Conservation (phyloP, 2,797 vertebrate species). For the Huso huso region DNA sequence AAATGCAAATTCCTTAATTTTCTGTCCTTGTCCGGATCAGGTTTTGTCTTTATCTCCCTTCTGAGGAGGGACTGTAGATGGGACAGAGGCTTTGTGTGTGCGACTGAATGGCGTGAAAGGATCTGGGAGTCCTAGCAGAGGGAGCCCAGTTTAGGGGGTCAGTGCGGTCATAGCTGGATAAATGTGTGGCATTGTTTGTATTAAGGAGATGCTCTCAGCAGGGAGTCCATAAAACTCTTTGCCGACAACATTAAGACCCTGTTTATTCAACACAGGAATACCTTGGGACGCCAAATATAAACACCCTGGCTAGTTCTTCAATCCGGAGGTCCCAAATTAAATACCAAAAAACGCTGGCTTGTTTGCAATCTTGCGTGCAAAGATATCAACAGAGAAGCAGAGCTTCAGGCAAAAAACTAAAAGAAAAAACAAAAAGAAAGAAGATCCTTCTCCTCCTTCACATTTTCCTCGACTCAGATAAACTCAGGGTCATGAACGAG, state of each 20-base stretch:
- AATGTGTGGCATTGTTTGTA: slow-evolving; percentile 86
- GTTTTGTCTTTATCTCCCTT: slow-evolving; percentile 20
- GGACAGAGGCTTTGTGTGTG: slow-evolving; percentile 74
- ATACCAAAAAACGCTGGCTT: neutral
- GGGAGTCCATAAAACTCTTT: slow-evolving; percentile 76
- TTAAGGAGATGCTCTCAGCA: slow-evolving; percentile 88
- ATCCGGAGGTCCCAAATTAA: no score
- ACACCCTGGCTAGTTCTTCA: neutral
- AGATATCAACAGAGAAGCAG: no score
- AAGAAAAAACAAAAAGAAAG: no score
- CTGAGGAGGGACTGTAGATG: slow-evolving; percentile 54
- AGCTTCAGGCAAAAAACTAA: no score
- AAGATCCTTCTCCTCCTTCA: slow-evolving; percentile 15
- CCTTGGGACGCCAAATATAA: slow-evolving; percentile 41
- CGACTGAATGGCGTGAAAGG: slow-evolving; percentile 78
- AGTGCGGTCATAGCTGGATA: slow-evolving; percentile 82
- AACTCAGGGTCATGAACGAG: slow-evolving; percentile 48
- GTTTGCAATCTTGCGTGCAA: neutral
- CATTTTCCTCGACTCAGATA: slow-evolving; percentile 25
- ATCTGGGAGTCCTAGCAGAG: slow-evolving; percentile 71
- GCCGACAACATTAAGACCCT: slow-evolving; percentile 70
- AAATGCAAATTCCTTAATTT: slow-evolving; percentile 58
- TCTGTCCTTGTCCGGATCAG: slow-evolving; percentile 35
- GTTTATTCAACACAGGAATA: slow-evolving; percentile 69
- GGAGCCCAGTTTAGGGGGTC: slow-evolving; percentile 91